These are phyloP conservation scores for Arion vulgaris DNA, from an alignment of 1,140 invertebrate genomes.

Conservation along the genomic window DNA sequence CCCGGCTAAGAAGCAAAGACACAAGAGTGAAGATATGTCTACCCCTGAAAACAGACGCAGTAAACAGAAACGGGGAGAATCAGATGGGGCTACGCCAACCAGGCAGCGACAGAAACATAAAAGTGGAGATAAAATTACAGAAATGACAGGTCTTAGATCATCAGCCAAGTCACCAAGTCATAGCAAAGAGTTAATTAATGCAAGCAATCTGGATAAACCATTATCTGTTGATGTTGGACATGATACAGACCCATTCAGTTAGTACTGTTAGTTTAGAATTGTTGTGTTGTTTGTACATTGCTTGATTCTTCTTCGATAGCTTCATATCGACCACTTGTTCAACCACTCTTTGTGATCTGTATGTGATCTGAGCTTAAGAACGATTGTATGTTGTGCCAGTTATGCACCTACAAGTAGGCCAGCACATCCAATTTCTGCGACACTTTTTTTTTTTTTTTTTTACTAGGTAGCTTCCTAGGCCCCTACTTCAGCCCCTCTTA, in stretches of 20 bases:
- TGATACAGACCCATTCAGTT: conserved; percentile 15
- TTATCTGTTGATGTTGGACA: conserved; percentile 35
- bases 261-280: background rate
- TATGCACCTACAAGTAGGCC: too few relatives aligned
- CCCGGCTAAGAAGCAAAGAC: conserved; percentile 1
- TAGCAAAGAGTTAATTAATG: background rate
- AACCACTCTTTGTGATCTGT: too few relatives aligned
- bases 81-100: background rate
- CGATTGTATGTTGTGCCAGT: too few relatives aligned
- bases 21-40: conserved; percentile 18
- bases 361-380: too few relatives aligned
- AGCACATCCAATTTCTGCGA: too few relatives aligned
- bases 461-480: too few relatives aligned
- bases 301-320: background rate
- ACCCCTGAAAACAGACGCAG: background rate
- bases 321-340: too few relatives aligned
- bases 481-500: too few relatives aligned
- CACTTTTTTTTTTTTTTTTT: too few relatives aligned
- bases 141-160: background rate
- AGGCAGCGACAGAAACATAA: conserved; percentile 22
- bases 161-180: background rate
- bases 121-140: conserved; percentile 23
- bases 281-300: too few relatives aligned
- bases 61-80: background rate
- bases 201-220: conserved; percentile 25